A percentile compares a stretch with the other conserved stretches of the same genome.
Conservation (phyloP, 1,140 invertebrate species). For the Zaprionus ghesquierei region DNA sequence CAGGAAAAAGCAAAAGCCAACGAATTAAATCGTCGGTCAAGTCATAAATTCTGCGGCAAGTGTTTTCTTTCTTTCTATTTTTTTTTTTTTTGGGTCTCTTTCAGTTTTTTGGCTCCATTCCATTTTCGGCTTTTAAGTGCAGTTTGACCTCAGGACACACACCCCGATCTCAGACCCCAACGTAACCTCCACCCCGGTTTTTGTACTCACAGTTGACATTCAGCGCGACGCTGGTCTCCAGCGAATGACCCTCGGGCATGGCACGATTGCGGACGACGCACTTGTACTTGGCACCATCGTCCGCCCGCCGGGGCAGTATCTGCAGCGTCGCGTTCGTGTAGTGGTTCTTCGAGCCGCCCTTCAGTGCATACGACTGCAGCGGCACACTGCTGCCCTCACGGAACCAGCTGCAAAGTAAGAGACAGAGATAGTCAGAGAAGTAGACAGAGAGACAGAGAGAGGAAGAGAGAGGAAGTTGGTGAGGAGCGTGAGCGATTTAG, state of each 20-base stretch:
- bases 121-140: conserved; percentile 1
- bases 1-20: neutral
- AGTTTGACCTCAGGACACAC: neutral
- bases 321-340: conserved; percentile 89
- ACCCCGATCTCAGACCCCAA: neutral
- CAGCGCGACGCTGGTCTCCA: conserved; percentile 90
- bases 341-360: conserved; percentile 87
- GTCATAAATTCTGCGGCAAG: conserved; percentile 44
- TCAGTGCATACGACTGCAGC: conserved; percentile 87
- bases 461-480: neutral
- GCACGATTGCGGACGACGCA: conserved; percentile 95
- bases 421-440: conserved; percentile 17
- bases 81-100: neutral
- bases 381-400: conserved; percentile 87
- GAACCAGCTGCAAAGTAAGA: conserved; percentile 85
- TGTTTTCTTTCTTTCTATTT: neutral
- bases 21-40: conserved; percentile 25
- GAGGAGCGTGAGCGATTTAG: conserved; percentile 55
- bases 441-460: conserved; percentile 27
- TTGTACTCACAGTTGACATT: conserved; percentile 94
- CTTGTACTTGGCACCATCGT: conserved; percentile 91
- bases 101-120: conserved; percentile 12
- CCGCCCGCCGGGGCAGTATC: conserved; percentile 90
- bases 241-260: conserved; percentile 89
- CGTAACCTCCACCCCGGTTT: neutral